A percentile compares a stretch with the other conserved stretches of the same genome.
phyloP scores from a whole-genome alignment of 2,797 vertebrate genomes.

The Antrozous pallidus region DNA sequence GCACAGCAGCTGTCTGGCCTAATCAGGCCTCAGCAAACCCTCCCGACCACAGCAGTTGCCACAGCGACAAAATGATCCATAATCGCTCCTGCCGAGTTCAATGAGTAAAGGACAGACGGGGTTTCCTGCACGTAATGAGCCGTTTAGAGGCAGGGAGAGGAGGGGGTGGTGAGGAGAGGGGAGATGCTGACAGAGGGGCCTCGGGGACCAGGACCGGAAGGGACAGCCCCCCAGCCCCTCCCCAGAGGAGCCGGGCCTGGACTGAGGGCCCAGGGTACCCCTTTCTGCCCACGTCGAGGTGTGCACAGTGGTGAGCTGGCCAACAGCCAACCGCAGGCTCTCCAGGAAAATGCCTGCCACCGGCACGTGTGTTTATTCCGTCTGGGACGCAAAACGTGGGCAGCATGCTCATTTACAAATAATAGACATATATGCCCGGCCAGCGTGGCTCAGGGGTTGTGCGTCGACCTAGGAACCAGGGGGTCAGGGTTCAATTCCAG shows the following conservation, averaged over 20 bases:
- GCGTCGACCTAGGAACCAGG: too few relatives aligned
- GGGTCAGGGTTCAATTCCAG: too few relatives aligned
- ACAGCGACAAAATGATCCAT: constrained; percentile 79
- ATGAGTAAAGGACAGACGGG: constrained; percentile 72
- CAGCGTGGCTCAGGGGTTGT: too few relatives aligned
- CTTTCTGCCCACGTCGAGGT: not conserved
- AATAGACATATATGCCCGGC: not conserved
- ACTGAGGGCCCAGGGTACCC: not conserved
- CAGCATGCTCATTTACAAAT: not conserved
- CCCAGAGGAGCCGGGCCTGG: not conserved
- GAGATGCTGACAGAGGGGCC: not conserved
- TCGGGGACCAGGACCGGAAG: not conserved
- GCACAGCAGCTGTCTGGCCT: constrained; percentile 65
- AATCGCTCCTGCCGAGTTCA: constrained; percentile 77
- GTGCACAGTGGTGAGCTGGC: not conserved
- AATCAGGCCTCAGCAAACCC: constrained; percentile 76
- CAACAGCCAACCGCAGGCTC: not conserved
- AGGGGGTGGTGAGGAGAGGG: constrained; percentile 65
- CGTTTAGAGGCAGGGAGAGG: constrained; percentile 49
- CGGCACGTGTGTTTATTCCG: rapidly evolving
- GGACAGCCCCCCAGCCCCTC: not conserved
- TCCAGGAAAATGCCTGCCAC: too few relatives aligned
- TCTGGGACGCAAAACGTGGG: not conserved
- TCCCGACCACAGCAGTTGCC: constrained; percentile 78
- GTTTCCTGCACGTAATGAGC: constrained; percentile 58